phyloP scores from a whole-genome alignment of 2,888 invertebrate genomes.

The Tortrix viridana region DNA sequence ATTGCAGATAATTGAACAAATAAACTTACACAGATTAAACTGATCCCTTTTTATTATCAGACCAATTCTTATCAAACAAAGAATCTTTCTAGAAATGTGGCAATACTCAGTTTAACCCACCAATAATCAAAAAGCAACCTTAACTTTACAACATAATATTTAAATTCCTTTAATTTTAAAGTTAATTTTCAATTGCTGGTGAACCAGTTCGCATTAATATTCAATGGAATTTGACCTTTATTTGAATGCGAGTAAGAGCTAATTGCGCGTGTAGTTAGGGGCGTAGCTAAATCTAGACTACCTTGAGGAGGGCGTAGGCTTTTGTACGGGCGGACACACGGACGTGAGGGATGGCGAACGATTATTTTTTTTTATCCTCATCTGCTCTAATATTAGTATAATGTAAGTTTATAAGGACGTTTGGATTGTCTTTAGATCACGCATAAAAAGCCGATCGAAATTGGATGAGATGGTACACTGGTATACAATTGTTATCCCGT shows the following conservation, averaged over 20 bases:
- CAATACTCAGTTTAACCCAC: background rate
- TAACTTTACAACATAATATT: background rate
- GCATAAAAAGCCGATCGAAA: too few species aligned
- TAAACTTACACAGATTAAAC: background rate
- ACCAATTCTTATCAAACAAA: background rate
- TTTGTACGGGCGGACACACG: slow-evolving; percentile 44
- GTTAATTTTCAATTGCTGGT: background rate
- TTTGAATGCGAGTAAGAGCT: slow-evolving; percentile 49
- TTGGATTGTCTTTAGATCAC: too few species aligned
- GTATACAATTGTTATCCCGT: too few species aligned
- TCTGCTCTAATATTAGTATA: too few species aligned
- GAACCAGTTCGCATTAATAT: slow-evolving; percentile 17
- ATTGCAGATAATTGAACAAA: background rate
- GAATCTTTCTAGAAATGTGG: background rate
- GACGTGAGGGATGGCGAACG: slow-evolving; percentile 21
- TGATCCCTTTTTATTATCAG: background rate
- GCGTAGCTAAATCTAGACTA: slow-evolving; percentile 55
- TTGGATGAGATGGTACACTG: too few species aligned
- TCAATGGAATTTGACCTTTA: slow-evolving; percentile 45
- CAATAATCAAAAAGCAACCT: background rate
- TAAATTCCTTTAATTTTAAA: background rate
- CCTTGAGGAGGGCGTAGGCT: slow-evolving; percentile 79
- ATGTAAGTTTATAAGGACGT: too few species aligned
- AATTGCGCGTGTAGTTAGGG: slow-evolving; percentile 45
- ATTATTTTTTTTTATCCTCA: too few species aligned